A percentile compares a stretch with the other conserved stretches of the same genome.
phyloP scores from a whole-genome alignment of 2,797 vertebrate species.

The Onychomys arenicola region DNA sequence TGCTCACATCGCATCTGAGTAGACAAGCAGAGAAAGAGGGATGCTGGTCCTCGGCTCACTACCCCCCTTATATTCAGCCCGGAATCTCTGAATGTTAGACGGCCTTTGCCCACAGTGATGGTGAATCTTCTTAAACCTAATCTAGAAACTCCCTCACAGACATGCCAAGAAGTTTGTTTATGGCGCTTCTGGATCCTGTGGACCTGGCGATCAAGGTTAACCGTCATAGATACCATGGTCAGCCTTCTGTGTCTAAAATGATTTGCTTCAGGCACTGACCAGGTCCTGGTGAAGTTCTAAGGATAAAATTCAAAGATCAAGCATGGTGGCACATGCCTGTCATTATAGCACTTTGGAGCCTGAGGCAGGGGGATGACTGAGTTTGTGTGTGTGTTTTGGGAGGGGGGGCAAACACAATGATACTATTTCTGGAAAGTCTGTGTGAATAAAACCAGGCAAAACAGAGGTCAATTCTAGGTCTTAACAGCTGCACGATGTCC shows the following conservation, averaged over 20 bases:
- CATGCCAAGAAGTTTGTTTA: background rate
- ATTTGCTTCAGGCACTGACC: background rate
- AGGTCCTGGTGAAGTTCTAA: background rate
- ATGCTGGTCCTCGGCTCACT: background rate
- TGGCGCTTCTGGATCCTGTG: background rate
- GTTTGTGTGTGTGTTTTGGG: background rate
- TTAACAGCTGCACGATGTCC: background rate
- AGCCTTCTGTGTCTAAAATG: background rate
- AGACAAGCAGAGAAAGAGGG: background rate
- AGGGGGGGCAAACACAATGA: background rate
- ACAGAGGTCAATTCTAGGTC: background rate
- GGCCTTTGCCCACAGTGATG: background rate
- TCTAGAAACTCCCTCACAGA: background rate
- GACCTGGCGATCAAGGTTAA: background rate
- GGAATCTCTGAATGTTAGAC: background rate
- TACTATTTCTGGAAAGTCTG: background rate
- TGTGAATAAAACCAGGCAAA: background rate
- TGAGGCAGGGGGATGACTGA: background rate
- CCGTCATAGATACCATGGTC: background rate
- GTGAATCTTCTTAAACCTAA: background rate
- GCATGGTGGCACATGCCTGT: background rate
- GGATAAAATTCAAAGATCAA: background rate
- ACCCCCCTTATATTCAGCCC: background rate
- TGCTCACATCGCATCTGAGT: rapidly evolving
- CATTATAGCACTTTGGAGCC: background rate